Evolutionary conservation across 2,888 invertebrate species (phyloP), one percentile per base, ranked within the genome.

Genomic region (Agriopis marginaria): DNA sequence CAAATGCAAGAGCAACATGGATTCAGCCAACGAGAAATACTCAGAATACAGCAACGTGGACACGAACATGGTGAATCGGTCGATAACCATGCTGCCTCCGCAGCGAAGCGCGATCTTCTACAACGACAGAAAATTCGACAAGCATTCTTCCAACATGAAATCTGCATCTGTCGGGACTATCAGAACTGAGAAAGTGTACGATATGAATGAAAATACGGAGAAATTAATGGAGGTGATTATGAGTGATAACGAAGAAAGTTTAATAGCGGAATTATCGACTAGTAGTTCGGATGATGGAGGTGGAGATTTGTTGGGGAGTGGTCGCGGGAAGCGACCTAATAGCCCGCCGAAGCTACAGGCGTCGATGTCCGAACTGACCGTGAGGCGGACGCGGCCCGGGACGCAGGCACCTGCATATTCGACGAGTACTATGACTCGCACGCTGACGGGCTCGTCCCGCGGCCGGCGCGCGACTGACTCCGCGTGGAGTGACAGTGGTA

Each of bases 331-430:
- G 23, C 81, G 82, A 42, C 69, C 82, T 0, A 74, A 72, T 12
- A 92, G 90, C 75, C 92, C 90, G 3, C 93, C 93, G 4, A 84
- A 86, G 79, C 81, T 93, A 72, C 89, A 91, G 53, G 86, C 91
- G 2, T 81, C 88, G 0, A 84, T 93, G 3, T 86, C 90, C 11
- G 88, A 94, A 74, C 74, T 92, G 63, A 88, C 82, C 59, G 76
- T 89, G 40, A 81, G 82, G 3, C 86, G 79, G 63, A 69, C 63
- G 39, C 63, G 10, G 10, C 74, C 72, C 45, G 77, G 67, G 9
- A 58, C 74, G 3, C 70, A 75, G 44, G 45, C 66, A 49, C 79
- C 81, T 10, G 78, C 83, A 80, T 88, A 83, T 56, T 86, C 88
- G 0, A 86, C 89, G 11, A 89, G 87, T 64, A 87, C 88, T 0